A percentile compares a stretch with the other conserved stretches of the same genome.
Conservation (phyloP, 2,797 vertebrate genomes). For the Philypnodon macrostomus region DNA sequence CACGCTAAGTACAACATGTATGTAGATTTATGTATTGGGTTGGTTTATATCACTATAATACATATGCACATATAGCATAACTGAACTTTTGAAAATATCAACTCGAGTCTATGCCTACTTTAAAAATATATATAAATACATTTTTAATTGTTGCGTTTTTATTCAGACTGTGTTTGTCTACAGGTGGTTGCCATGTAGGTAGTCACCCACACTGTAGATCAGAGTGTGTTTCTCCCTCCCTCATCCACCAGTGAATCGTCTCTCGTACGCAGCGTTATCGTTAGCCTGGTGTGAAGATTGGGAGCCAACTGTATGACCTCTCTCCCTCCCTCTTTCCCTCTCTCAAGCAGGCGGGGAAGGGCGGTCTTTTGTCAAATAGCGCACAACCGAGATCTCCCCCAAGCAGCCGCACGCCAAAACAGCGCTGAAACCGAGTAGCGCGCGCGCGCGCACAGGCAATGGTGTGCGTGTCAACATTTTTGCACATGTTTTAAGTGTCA, state of each 20-base stretch:
- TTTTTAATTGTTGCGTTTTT: not conserved
- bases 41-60: no score
- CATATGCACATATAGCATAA: no score
- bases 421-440: slow-evolving; percentile 25
- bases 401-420: slow-evolving; percentile 34
- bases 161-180: slow-evolving; percentile 7
- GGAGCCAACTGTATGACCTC: slow-evolving; percentile 40
- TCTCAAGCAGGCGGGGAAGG: slow-evolving; percentile 54
- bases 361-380: slow-evolving; percentile 73
- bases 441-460: slow-evolving; percentile 16
- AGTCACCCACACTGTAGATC: slow-evolving; percentile 21
- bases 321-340: slow-evolving; percentile 23
- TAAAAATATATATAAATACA: no score
- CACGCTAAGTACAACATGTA: not conserved
- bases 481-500: slow-evolving; percentile 28
- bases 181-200: slow-evolving; percentile 29
- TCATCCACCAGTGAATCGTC: slow-evolving; percentile 44
- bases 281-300: slow-evolving; percentile 56
- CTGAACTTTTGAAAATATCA: no score
- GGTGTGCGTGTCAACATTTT: slow-evolving; percentile 16
- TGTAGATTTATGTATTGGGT: not conserved
- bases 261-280: slow-evolving; percentile 50
- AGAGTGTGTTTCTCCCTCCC: slow-evolving; percentile 30
- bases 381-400: slow-evolving; percentile 47
- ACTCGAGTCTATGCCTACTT: no score